Evolutionary conservation across 2,113 vertebrate species (phyloP).

Genomic region (Silurus meridionalis): DNA sequence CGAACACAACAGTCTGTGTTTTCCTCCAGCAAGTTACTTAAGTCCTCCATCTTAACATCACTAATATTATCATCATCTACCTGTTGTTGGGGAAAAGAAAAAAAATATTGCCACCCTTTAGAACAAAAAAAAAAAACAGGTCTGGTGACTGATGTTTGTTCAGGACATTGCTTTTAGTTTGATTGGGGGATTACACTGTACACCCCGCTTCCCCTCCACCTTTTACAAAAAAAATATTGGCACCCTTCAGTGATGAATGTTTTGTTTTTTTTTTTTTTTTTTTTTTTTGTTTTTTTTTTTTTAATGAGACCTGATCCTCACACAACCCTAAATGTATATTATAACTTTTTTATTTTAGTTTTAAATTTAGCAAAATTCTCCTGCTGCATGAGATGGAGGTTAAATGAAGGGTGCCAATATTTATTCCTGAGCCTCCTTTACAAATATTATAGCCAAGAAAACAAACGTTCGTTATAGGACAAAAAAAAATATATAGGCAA

Average conservation of each 20-base stretch:
- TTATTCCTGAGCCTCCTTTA: neutral
- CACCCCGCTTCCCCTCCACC: neutral
- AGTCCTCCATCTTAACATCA: too few species aligned
- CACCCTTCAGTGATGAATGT: neutral
- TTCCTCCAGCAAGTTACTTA: neutral
- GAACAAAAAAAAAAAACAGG: too few species aligned
- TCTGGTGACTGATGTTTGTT: too few species aligned
- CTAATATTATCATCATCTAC: too few species aligned
- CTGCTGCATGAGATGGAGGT: too few species aligned
- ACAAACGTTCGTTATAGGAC: neutral
- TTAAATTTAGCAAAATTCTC: too few species aligned
- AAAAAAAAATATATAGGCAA: neutral
- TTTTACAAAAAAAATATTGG: neutral
- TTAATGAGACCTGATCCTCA: neutral
- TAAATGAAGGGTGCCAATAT: neutral
- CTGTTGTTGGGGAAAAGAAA: too few species aligned
- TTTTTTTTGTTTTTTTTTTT: neutral
- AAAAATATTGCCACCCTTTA: constrained; percentile 6
- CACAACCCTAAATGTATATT: too few species aligned
- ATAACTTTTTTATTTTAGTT: too few species aligned
- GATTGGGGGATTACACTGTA: neutral
- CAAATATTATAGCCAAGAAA: neutral
- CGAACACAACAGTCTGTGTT: neutral
- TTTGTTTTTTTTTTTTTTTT: neutral
- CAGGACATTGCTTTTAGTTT: too few species aligned